Evolutionary conservation across 2,888 invertebrate species (phyloP).

Genomic region (Hypsopygia costalis): DNA sequence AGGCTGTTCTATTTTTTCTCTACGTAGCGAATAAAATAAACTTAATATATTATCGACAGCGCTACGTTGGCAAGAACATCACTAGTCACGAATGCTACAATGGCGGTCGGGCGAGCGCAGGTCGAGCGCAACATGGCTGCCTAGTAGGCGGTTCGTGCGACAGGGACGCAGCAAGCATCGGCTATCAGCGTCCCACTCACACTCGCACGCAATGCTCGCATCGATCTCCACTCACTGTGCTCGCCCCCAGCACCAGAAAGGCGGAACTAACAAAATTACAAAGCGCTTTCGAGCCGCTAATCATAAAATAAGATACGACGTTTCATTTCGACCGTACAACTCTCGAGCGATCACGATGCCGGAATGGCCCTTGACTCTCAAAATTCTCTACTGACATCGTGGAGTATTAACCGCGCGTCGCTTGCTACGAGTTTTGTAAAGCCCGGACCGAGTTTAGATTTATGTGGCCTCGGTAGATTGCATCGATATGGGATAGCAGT

Average conservation of each 20-base stretch:
- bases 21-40: too few species aligned
- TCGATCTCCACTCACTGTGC: conserved; percentile 77
- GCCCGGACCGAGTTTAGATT: conserved; percentile 55
- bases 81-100: conserved; percentile 77
- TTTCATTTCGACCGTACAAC: conserved; percentile 79
- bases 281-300: conserved; percentile 81
- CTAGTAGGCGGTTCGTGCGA: conserved; percentile 77
- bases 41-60: conserved; percentile 49
- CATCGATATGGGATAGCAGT: conserved; percentile 20
- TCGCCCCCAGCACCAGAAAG: conserved; percentile 81
- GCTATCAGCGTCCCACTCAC: conserved; percentile 56
- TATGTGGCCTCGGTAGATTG: conserved; percentile 28
- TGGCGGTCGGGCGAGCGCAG: conserved; percentile 80
- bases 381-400: conserved; percentile 74
- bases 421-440: conserved; percentile 48
- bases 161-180: conserved; percentile 54
- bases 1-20: too few species aligned
- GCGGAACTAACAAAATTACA: conserved; percentile 81
- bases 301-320: conserved; percentile 81
- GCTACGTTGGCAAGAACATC: conserved; percentile 54
- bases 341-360: conserved; percentile 76
- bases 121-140: conserved; percentile 81
- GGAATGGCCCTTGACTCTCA: conserved; percentile 79
- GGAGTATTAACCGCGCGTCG: conserved; percentile 63
- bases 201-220: conserved; percentile 71